Conservation (phyloP, 1,140 invertebrate genomes). For the Ceratina calcarata region DNA sequence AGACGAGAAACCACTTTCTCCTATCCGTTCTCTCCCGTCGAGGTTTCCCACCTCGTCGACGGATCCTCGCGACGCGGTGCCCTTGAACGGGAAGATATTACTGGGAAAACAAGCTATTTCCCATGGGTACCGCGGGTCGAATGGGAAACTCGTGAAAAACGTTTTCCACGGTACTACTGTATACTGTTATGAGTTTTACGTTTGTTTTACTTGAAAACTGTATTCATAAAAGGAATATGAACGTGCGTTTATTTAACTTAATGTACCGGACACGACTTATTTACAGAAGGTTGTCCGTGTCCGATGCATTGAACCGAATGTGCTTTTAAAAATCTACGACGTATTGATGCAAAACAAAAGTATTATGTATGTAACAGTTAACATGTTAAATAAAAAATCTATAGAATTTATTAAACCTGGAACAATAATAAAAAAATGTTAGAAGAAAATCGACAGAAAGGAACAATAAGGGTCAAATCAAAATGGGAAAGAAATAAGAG, state of each 20-base stretch:
- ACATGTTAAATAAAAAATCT: too few relatives aligned
- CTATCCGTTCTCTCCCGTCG: not conserved
- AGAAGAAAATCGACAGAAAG: too few relatives aligned
- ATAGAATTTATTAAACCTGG: too few relatives aligned
- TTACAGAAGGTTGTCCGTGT: too few relatives aligned
- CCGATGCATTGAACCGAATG: too few relatives aligned
- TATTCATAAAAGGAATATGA: not conserved
- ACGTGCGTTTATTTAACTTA: not conserved
- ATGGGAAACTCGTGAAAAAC: not conserved
- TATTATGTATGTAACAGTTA: too few relatives aligned
- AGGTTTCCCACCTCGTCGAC: not conserved
- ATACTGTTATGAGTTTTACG: not conserved
- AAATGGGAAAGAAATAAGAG: too few relatives aligned
- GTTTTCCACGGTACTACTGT: not conserved
- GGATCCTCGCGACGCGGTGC: not conserved
- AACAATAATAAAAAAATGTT: too few relatives aligned
- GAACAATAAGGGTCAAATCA: too few relatives aligned
- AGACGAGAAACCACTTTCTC: slow-evolving; percentile 25
- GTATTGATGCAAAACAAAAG: too few relatives aligned
- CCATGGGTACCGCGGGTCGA: not conserved
- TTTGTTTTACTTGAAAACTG: not conserved
- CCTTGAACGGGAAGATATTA: slow-evolving; percentile 35
- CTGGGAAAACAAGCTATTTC: slow-evolving; percentile 5
- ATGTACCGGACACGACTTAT: too few relatives aligned
- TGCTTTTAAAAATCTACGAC: too few relatives aligned